Evolutionary conservation across 2,797 vertebrate species (phyloP).

Genomic region (Notolepis coatsorum): DNA sequence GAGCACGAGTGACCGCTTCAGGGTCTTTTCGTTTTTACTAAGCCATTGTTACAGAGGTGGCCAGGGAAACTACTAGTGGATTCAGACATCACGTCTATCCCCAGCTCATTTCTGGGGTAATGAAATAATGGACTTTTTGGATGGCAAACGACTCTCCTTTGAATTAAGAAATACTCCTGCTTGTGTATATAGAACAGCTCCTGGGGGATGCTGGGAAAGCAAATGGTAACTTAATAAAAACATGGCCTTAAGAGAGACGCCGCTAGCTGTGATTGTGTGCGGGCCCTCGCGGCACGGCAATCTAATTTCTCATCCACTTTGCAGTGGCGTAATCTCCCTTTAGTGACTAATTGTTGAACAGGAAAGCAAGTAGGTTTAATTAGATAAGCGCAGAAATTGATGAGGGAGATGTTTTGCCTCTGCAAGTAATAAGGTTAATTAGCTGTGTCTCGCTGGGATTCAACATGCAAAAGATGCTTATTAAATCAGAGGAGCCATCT

Average conservation of each 20-base stretch:
- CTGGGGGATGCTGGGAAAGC: constrained; percentile 43
- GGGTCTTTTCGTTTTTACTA: too few species aligned
- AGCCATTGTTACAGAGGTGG: background rate
- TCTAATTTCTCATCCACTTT: constrained; percentile 59
- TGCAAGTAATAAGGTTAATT: constrained; percentile 84
- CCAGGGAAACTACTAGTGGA: constrained; percentile 20
- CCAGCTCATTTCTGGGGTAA: constrained; percentile 47
- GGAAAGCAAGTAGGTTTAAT: constrained; percentile 68
- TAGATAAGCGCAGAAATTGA: constrained; percentile 57
- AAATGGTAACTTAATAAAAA: constrained; percentile 61
- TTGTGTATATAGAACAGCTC: constrained; percentile 50
- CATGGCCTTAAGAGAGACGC: constrained; percentile 49
- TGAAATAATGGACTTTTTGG: constrained; percentile 52
- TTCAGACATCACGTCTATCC: constrained; percentile 54
- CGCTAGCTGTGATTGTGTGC: constrained; percentile 41
- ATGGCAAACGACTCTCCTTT: constrained; percentile 39
- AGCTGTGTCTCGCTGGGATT: constrained; percentile 80
- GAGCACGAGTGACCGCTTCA: too few species aligned
- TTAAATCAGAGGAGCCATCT: constrained; percentile 62
- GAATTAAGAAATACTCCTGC: constrained; percentile 47
- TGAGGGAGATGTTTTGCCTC: constrained; percentile 71
- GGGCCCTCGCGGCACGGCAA: constrained; percentile 38
- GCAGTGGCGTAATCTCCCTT: constrained; percentile 66
- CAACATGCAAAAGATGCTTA: constrained; percentile 72
- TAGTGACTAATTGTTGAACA: constrained; percentile 67